Base-by-base conservation (phyloP, 2,888 invertebrate species). In the Meloe dianella region DNA sequence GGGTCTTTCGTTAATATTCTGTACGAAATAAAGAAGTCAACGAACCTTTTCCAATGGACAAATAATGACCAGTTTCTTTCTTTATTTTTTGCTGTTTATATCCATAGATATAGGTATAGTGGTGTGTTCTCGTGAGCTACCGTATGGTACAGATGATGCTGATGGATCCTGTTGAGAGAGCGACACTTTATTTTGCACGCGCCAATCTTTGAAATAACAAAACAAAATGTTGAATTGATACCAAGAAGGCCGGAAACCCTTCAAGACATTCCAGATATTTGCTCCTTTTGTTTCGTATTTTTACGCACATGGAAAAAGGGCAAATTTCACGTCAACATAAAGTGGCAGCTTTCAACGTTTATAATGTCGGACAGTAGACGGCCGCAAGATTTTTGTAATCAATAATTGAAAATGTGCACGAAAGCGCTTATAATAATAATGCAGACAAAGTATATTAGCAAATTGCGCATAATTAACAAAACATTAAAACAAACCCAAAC, bases 21-120 rank as follows among this genome's bases (percentile, higher is more conserved):
- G 24, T 12, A 24, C 14, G 22, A 54, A 54, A 65, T 57, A 32
- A 24, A 41, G 41, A 59, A 70, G 75, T 72, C 73, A 71, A 66
- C 70, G 72, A 71, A 73, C 75, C 24, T 24, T 12, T 24, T 72
- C 71, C 73, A 71, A 75, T 74, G 73, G 73, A 72, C 73, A 74
- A 74, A 75, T 73, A 73, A 75, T 74, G 71, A 75, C 66, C 68
- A 63, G 57, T 56, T 57, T 62, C 17, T 41, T 41, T 41, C 17
- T n/a, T 41, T n/a, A 1, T 32, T 32, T 10, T 32, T 7, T 32
- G 27, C 27, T 27, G 5, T 32, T 8, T 32, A n/a, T n/a, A n/a
- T n/a, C n/a, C n/a, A n/a, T n/a, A n/a, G n/a, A n/a, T n/a, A n/a
- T n/a, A n/a, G n/a, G 5, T n/a, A 38, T n/a, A 20, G 17, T 47